phyloP scores from a whole-genome alignment of 2,797 vertebrate species.

The Pseudomugil tenellus region DNA sequence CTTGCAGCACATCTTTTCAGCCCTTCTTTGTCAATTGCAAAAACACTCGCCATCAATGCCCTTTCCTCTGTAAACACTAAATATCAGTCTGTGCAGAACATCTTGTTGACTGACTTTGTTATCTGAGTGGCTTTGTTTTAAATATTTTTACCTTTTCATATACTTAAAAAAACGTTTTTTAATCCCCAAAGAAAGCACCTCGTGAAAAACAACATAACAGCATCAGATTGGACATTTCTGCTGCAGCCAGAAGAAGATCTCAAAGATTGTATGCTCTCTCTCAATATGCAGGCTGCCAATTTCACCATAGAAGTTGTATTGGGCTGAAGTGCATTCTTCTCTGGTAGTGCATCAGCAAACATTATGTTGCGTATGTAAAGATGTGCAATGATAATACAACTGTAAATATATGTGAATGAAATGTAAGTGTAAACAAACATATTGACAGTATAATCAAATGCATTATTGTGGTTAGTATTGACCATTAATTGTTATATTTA shows the following conservation, averaged over 20 bases:
- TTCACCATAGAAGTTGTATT: background rate
- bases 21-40: background rate
- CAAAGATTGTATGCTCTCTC: background rate
- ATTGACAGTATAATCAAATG: background rate
- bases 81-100: background rate
- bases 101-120: background rate
- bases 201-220: background rate
- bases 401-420: background rate
- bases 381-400: background rate
- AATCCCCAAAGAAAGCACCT: background rate
- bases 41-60: background rate
- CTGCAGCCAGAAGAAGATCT: background rate
- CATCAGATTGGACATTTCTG: background rate
- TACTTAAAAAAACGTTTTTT: too few species aligned
- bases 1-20: background rate
- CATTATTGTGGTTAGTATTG: background rate
- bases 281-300: background rate
- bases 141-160: background rate
- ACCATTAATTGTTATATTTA: background rate
- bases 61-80: background rate
- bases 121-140: background rate
- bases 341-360: background rate
- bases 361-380: background rate
- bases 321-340: background rate
- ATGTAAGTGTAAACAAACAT: background rate